phyloP scores from a whole-genome alignment of 2,888 invertebrate species.

The Dynastes grantii region DNA sequence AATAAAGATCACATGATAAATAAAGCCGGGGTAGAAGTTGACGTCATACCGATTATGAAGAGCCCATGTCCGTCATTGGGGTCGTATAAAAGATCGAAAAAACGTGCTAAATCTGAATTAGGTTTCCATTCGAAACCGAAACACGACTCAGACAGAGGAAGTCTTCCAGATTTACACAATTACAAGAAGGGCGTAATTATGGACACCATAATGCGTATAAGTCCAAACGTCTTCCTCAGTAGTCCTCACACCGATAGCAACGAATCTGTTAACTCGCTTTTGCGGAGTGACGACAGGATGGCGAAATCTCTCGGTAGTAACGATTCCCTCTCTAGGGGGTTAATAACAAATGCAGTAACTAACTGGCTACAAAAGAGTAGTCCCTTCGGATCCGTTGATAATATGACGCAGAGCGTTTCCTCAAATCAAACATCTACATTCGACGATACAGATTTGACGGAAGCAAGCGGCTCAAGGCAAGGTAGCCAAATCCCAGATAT shows the following conservation, averaged over 20 bases:
- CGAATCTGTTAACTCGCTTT: slow-evolving; percentile 62
- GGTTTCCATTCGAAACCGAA: slow-evolving; percentile 61
- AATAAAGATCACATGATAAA: slow-evolving; percentile 75
- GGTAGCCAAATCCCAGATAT: slow-evolving; percentile 61
- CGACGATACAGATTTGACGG: slow-evolving; percentile 61
- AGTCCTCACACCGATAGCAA: slow-evolving; percentile 60
- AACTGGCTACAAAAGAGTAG: slow-evolving; percentile 67
- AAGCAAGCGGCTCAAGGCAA: slow-evolving; percentile 51
- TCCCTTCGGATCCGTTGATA: slow-evolving; percentile 64
- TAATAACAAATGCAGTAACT: slow-evolving; percentile 66
- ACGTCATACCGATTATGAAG: slow-evolving; percentile 69
- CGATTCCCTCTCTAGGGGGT: slow-evolving; percentile 65
- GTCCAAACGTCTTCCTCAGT: slow-evolving; percentile 64
- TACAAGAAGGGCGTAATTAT: slow-evolving; percentile 62
- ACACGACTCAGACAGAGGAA: slow-evolving; percentile 63
- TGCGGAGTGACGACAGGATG: slow-evolving; percentile 58
- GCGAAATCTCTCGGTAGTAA: slow-evolving; percentile 63
- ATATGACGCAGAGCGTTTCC: slow-evolving; percentile 52
- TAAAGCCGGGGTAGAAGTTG: slow-evolving; percentile 72
- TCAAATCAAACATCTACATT: slow-evolving; percentile 59
- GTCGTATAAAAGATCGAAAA: slow-evolving; percentile 60
- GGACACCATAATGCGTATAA: slow-evolving; percentile 64
- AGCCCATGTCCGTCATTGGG: slow-evolving; percentile 68
- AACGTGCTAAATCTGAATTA: slow-evolving; percentile 66
- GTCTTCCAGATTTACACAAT: slow-evolving; percentile 66